Evolutionary conservation across 2,888 invertebrate genomes (phyloP), one percentile per base, ranked within the genome.

Genomic region (Coremacera marginata): DNA sequence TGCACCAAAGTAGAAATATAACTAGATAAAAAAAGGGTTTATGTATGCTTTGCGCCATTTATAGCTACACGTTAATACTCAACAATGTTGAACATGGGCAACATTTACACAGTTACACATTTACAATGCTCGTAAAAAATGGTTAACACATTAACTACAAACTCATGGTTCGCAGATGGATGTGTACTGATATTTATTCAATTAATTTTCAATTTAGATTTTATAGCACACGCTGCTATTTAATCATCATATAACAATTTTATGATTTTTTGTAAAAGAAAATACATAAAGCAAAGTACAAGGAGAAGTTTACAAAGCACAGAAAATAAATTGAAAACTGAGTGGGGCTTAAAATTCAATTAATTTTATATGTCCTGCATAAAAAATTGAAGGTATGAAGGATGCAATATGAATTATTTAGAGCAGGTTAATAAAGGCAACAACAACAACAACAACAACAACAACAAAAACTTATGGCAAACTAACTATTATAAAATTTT

Each of bases 141-240:
- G 11, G 11, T 44, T 44, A 44, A 44, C 44, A 44, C 14, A 44
- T 44, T 44, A 44, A 25, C 25, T 60, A 11, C 1, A 25, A 14
- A 14, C 57, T 27, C n/a, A 31, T 34, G 34, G 27, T 9, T 31
- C 7, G n/a, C 22, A 25, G 16, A 44, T 44, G 49, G 49, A 37
- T 34, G 51, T 27, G 25, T n/a, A 11, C 31, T 34, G 55, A 55
- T 68, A 49, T 27, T 52, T 11, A 37, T 68, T 68, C 51, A 27
- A 68, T 68, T 68, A 68, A 68, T 68, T 68, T 68, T 68, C 51
- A 68, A 68, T 68, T 68, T 25, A 65, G 44, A 11, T 44, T 14
- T 44, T 11, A 44, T 14, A 44, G 44, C 16, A 60, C 25, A 27
- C 60, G 27, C 27, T 25, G 25, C 60, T 16, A 27, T 60, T 25